Percentiles rank a stretch among this genome's conserved stretches.
These are phyloP conservation scores for Campoletis sonorensis DNA, from an alignment of 1,140 invertebrate genomes.

Conservation along the genomic window DNA sequence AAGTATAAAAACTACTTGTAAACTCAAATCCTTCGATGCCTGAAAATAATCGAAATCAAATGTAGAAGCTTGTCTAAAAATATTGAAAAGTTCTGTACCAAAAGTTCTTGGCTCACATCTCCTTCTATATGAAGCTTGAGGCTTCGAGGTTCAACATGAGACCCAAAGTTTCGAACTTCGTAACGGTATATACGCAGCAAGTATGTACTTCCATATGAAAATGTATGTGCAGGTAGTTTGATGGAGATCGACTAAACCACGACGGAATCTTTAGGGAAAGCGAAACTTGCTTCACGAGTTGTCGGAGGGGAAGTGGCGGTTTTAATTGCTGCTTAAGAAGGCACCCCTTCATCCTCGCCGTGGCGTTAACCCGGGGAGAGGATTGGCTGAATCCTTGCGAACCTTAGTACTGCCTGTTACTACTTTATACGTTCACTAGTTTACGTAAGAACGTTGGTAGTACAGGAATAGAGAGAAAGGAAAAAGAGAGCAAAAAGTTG, in stretches of 20 bases:
- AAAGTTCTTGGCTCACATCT: background rate
- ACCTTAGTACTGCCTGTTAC: constrained; percentile 38
- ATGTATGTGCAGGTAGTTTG: background rate
- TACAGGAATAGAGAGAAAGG: background rate
- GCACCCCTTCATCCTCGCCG: constrained; percentile 53
- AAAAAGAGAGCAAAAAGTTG: background rate
- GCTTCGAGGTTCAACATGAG: background rate
- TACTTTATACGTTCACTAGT: constrained; percentile 3
- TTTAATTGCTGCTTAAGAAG: constrained; percentile 69
- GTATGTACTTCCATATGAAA: background rate
- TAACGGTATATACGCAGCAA: background rate
- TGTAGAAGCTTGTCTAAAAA: too few relatives aligned
- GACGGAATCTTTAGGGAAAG: constrained; percentile 9
- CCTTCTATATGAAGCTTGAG: background rate
- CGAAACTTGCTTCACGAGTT: constrained; percentile 64
- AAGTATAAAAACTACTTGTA: too few relatives aligned
- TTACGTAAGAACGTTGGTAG: background rate
- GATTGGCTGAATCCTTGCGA: constrained; percentile 39
- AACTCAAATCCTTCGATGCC: too few relatives aligned
- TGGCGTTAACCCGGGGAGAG: constrained; percentile 58
- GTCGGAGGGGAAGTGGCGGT: constrained; percentile 53
- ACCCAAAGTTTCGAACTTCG: background rate
- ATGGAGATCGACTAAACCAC: constrained; percentile 24
- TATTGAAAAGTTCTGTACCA: background rate
- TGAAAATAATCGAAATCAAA: too few relatives aligned